Evolutionary conservation across 1,140 invertebrate genomes (phyloP).

Genomic region (Drosophila ficusphila): DNA sequence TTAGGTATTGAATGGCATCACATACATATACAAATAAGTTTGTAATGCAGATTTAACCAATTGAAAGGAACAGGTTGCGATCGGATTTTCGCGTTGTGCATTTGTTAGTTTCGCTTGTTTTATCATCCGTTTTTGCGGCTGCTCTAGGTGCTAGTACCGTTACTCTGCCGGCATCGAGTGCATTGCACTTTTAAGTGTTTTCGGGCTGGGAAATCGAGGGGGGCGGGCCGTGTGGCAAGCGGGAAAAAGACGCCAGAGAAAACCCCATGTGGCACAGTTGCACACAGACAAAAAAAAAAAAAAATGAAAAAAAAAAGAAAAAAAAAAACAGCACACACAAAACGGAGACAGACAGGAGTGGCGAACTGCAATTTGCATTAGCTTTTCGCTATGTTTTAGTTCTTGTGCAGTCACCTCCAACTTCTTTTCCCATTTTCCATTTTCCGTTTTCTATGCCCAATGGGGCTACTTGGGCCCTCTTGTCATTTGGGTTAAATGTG

Average conservation of each 20-base stretch:
- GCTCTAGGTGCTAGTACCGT: constrained; percentile 52
- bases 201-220: constrained; percentile 25
- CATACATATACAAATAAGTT: too few relatives aligned
- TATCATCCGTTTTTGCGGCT: constrained; percentile 35
- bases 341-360: constrained; percentile 32
- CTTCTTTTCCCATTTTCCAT: constrained; percentile 13
- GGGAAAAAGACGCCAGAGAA: constrained; percentile 18
- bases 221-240: background rate
- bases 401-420: constrained; percentile 19
- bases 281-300: constrained; percentile 11
- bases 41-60: too few relatives aligned
- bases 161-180: constrained; percentile 47
- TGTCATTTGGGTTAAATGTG: constrained; percentile 55
- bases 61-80: too few relatives aligned
- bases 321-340: too few relatives aligned
- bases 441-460: constrained; percentile 31
- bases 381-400: constrained; percentile 23
- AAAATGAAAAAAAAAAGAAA: too few relatives aligned
- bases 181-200: constrained; percentile 74
- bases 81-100: constrained; percentile 9
- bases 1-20: too few relatives aligned
- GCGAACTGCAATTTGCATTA: constrained; percentile 45
- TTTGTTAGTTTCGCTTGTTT: constrained; percentile 35
- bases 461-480: constrained; percentile 47
- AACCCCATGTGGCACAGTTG: constrained; percentile 59